phyloP scores from a whole-genome alignment of 2,797 vertebrate species.

The Acipenser oxyrinchus region DNA sequence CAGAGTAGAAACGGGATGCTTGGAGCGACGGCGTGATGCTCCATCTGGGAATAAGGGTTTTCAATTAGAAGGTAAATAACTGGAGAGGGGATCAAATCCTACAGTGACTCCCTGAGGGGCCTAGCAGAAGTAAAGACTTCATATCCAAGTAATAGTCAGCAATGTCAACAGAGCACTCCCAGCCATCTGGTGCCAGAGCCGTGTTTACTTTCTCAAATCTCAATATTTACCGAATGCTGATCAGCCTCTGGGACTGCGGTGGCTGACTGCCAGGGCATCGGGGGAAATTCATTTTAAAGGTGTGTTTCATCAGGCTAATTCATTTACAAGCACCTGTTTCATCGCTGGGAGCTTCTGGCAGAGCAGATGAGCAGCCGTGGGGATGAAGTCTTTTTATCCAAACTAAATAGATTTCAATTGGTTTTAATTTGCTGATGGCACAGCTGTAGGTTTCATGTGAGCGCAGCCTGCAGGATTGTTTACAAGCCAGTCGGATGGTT shows the following conservation, averaged over 20 bases:
- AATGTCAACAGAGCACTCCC: slow-evolving; percentile 66
- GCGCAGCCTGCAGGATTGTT: slow-evolving; percentile 27
- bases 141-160: slow-evolving; percentile 55
- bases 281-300: slow-evolving; percentile 66
- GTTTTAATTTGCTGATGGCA: slow-evolving; percentile 67
- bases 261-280: slow-evolving; percentile 67
- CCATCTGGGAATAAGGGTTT: slow-evolving; percentile 81
- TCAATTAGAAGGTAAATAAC: slow-evolving; percentile 85
- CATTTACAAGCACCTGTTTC: slow-evolving; percentile 84
- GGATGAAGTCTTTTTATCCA: slow-evolving; percentile 53
- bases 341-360: slow-evolving; percentile 60
- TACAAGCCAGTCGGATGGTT: slow-evolving; percentile 19
- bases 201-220: slow-evolving; percentile 84
- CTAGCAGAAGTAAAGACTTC: slow-evolving; percentile 58
- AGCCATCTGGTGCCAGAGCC: slow-evolving; percentile 80
- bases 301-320: slow-evolving; percentile 81
- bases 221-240: slow-evolving; percentile 90
- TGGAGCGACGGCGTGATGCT: slow-evolving; percentile 54
- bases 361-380: slow-evolving; percentile 55
- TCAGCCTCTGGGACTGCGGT: slow-evolving; percentile 69
- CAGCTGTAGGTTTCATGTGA: slow-evolving; percentile 51
- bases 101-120: slow-evolving; percentile 60
- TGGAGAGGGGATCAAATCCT: slow-evolving; percentile 64
- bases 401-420: slow-evolving; percentile 66
- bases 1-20: slow-evolving; percentile 50